Percentiles rank a stretch among this genome's conserved stretches.
Evolutionary conservation across 2,888 invertebrate genomes (phyloP).

Genomic region (Conus canariensis): DNA sequence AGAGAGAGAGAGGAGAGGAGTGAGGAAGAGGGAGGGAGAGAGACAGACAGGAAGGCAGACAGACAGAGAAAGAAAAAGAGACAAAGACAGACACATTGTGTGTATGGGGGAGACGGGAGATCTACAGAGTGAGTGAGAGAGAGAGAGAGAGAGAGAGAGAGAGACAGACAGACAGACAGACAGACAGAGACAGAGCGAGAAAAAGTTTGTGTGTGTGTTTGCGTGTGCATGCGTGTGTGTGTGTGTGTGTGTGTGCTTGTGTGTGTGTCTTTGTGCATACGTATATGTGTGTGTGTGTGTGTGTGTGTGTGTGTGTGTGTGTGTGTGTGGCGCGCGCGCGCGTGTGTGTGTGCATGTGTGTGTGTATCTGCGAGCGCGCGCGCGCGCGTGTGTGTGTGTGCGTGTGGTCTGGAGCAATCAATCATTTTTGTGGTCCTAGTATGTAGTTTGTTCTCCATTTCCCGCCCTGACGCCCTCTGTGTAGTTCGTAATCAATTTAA

Average conservation of each 20-base stretch:
- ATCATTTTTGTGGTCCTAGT: too few species aligned
- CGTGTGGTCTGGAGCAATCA: neutral
- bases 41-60: too few species aligned
- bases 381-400: neutral
- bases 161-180: neutral
- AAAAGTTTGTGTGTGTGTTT: neutral
- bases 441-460: too few species aligned
- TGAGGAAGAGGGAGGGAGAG: too few species aligned
- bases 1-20: too few species aligned
- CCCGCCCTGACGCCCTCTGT: too few species aligned
- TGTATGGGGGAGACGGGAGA: too few species aligned
- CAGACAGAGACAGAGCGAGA: neutral
- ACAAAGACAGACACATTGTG: too few species aligned
- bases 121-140: neutral
- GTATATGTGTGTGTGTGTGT: neutral
- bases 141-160: neutral
- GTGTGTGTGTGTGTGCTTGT: neutral
- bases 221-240: neutral
- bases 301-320: neutral
- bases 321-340: too few species aligned
- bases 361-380: neutral
- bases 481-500: too few species aligned
- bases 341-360: neutral
- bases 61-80: too few species aligned
- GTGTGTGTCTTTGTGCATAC: neutral